A percentile compares a stretch with the other conserved stretches of the same genome.
Conservation (phyloP, 2,113 vertebrate species). For the Sylvia atricapilla region DNA sequence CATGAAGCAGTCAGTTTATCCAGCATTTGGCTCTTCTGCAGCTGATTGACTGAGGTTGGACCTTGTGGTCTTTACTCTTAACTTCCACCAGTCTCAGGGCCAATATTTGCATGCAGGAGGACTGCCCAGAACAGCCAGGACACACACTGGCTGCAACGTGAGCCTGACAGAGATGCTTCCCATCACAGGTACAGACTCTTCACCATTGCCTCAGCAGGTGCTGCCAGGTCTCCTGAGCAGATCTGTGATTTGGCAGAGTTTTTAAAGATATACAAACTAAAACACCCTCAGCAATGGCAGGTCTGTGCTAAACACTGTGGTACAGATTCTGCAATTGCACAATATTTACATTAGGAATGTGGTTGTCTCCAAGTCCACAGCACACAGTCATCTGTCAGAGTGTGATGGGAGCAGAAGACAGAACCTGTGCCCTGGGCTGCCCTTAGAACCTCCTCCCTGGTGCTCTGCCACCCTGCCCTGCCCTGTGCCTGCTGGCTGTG, state of each 20-base stretch:
- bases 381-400: background rate
- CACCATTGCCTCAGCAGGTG: background rate
- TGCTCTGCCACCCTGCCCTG: background rate
- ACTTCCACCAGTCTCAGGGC: background rate
- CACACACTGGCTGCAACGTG: background rate
- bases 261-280: background rate
- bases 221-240: background rate
- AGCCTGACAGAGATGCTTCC: background rate
- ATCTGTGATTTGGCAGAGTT: background rate
- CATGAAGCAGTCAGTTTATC: background rate
- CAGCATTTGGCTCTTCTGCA: background rate
- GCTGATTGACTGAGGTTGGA: background rate
- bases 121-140: background rate
- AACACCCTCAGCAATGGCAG: rapidly evolving
- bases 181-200: background rate
- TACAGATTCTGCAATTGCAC: background rate
- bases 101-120: background rate
- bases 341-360: background rate
- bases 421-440: background rate
- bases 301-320: background rate
- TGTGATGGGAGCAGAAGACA: background rate
- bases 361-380: background rate
- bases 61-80: background rate
- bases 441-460: background rate
- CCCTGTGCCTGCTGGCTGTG: background rate